A percentile compares a stretch with the other conserved stretches of the same genome.
Evolutionary conservation across 2,888 invertebrate genomes (phyloP).

Genomic region (Hemaris fuciformis): DNA sequence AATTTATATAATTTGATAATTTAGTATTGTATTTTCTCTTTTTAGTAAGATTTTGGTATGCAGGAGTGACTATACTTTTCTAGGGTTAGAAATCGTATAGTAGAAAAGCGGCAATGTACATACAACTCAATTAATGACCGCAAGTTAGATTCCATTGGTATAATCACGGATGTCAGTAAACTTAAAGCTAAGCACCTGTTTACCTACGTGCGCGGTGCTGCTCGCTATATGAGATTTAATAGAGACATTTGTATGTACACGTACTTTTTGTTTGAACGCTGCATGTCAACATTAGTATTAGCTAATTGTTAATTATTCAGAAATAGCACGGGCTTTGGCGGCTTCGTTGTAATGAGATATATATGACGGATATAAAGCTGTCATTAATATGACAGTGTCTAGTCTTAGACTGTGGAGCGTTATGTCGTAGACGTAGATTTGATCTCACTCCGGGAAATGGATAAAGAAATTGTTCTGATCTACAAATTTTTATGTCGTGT

Average conservation of each 20-base stretch:
- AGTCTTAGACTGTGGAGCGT: no score
- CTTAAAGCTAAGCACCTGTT: constrained; percentile 70
- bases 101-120: constrained; percentile 31
- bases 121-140: constrained; percentile 11
- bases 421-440: no score
- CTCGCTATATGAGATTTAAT: constrained; percentile 64
- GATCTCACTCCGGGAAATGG: no score
- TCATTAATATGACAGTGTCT: no score
- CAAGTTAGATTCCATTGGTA: constrained; percentile 35
- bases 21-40: no score
- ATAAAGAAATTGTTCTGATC: no score
- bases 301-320: constrained; percentile 20
- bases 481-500: no score
- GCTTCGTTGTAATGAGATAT: no score
- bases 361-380: no score
- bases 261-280: constrained; percentile 54
- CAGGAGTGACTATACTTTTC: no score
- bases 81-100: not conserved
- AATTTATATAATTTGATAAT: no score
- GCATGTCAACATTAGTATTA: constrained; percentile 42
- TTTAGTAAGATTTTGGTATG: no score
- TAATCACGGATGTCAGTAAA: constrained; percentile 70
- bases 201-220: constrained; percentile 63
- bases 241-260: constrained; percentile 53
- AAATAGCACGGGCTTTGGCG: not conserved